Conservation (phyloP, 1,140 invertebrate genomes). For the Ylistrum balloti region DNA sequence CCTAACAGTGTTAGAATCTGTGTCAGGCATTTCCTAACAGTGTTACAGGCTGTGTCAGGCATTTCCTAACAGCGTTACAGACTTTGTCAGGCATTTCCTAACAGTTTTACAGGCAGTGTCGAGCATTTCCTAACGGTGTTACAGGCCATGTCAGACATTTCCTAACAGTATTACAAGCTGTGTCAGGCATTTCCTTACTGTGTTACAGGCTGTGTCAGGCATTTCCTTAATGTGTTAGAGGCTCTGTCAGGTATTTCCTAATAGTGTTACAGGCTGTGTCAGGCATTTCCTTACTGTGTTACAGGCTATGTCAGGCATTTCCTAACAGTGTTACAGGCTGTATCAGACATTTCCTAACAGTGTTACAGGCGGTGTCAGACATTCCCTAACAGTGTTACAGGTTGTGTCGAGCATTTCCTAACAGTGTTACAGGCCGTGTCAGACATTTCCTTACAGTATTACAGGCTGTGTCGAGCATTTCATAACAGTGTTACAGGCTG, state of each 20-base stretch:
- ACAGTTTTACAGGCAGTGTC: neutral
- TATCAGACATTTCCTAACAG: too few relatives aligned
- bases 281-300: neutral
- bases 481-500: neutral
- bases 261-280: neutral
- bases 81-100: too few relatives aligned
- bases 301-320: neutral
- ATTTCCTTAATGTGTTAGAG: neutral
- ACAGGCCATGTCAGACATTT: too few relatives aligned
- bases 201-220: neutral
- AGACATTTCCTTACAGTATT: neutral
- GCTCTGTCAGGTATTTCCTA: too few relatives aligned
- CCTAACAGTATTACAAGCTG: neutral
- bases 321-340: too few relatives aligned
- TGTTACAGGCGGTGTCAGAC: neutral
- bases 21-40: too few relatives aligned
- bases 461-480: too few relatives aligned
- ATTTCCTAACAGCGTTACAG: too few relatives aligned
- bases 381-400: neutral
- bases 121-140: neutral
- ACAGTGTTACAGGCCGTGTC: neutral
- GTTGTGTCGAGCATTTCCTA: too few relatives aligned
- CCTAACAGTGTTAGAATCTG: too few relatives aligned
- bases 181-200: neutral
- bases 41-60: neutral